Evolutionary conservation across 2,113 vertebrate genomes (phyloP).

Genomic region (Calidris pygmaea): DNA sequence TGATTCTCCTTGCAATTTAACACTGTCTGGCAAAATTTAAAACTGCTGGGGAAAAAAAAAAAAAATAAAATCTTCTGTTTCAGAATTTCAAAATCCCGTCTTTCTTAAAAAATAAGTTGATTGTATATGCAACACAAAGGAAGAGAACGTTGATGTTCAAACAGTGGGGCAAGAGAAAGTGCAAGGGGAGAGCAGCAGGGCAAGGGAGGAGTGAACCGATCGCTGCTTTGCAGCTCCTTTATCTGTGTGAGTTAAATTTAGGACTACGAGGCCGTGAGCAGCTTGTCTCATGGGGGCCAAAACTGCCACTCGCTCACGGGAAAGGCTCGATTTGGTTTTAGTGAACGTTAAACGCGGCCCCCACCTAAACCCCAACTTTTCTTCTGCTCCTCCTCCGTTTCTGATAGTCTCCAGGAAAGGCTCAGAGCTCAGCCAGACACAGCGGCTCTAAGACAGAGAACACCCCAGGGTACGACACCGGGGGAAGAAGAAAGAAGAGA

Average conservation of each 20-base stretch:
- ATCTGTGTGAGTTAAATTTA: not conserved
- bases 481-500: not conserved
- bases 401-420: not conserved
- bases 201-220: not conserved
- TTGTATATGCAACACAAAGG: slow-evolving; percentile 23
- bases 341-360: not conserved
- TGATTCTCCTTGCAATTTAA: not conserved
- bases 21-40: not conserved
- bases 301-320: not conserved
- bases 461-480: rapidly evolving
- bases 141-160: not conserved
- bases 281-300: not conserved
- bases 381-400: not conserved
- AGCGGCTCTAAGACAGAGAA: not conserved
- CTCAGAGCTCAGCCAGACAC: not conserved
- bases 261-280: not conserved
- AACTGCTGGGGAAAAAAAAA: not conserved
- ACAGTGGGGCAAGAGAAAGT: not conserved
- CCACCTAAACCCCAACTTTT: not conserved
- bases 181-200: not conserved
- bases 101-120: not conserved
- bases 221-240: not conserved
- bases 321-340: not conserved
- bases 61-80: not conserved
- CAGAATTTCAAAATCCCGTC: not conserved